Base-by-base conservation (phyloP, 2,888 invertebrate genomes). In the Orthosia incerta region DNA sequence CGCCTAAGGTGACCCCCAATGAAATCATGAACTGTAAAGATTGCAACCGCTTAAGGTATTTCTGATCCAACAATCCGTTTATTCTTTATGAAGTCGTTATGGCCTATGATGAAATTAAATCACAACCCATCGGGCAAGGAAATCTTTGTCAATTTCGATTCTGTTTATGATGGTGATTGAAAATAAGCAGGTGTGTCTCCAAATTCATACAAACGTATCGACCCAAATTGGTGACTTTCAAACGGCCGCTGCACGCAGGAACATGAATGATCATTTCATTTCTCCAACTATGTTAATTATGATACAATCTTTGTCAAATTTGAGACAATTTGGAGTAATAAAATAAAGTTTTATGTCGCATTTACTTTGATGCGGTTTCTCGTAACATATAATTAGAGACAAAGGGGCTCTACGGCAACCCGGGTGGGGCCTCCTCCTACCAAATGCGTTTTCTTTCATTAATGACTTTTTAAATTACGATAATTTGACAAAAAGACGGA, bases 261-360 rank as follows among this genome's bases (percentile, higher is more conserved):
- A 50, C 67, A 57, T 77, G 86, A 90, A 89, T 86, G 87, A 88
- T 84, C 90, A 91, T 93, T 92, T 90, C 84, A 92, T 91, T 91
- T 88, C 82, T 76, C 72, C 89, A 91, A 91, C 91, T 89, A 93
- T 87, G 87, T 91, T 90, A 90, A 94, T 94, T 92, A 93, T 91
- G 92, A 93, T 92, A 92, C 93, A 92, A 93, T 94, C 93, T 93
- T 95, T 93, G 94, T 94, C 95, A 94, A 95, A 95, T 95, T 95
- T 92, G 90, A 94, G 93, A 92, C 94, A 95, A 96, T 96, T 96
- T 94, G 75, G 91, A 90, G 95, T 92, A 95, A 95, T 96, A 96
- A 96, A 96, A 96, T 94, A 94, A 92, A 93, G 93, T 96, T 96
- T 96, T 94, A 95, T 92, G 93, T 95, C 94, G 92, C 95, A 96